These are phyloP conservation scores for Anastrepha ludens DNA, from an alignment of 1,140 invertebrate species.

Conservation along the genomic window DNA sequence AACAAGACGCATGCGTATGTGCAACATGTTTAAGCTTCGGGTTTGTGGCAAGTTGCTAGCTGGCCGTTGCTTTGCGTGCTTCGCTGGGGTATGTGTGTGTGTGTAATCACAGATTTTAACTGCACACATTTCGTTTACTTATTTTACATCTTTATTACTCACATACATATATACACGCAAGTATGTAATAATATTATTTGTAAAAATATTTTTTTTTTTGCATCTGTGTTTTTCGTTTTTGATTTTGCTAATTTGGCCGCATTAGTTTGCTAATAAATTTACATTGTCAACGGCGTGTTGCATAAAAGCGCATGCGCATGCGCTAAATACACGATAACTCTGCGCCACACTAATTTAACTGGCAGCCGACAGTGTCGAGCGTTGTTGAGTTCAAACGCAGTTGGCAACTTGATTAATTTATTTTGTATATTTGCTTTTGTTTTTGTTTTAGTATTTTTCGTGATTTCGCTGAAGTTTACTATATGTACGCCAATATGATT, in stretches of 20 bases:
- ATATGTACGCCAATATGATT: too few species aligned
- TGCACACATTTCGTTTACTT: neutral
- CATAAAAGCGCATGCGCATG: constrained; percentile 49
- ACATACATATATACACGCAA: too few species aligned
- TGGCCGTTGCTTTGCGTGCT: neutral
- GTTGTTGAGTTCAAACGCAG: constrained; percentile 9
- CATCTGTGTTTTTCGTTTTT: neutral
- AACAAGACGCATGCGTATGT: neutral
- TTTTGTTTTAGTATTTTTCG: neutral
- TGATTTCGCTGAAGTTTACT: too few species aligned
- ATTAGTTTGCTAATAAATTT: constrained; percentile 50
- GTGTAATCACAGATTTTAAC: neutral
- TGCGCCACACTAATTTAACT: constrained; percentile 29
- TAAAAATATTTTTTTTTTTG: neutral
- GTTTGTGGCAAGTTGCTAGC: neutral
- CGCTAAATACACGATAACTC: constrained; percentile 30
- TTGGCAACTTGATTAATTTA: constrained; percentile 45
- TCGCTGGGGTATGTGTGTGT: neutral
- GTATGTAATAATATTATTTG: too few species aligned
- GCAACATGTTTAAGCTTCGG: neutral
- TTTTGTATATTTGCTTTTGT: neutral
- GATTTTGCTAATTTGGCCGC: neutral
- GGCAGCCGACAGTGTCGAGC: neutral
- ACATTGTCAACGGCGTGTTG: constrained; percentile 34
- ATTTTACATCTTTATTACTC: neutral